Evolutionary conservation across 2,888 invertebrate species (phyloP), one percentile per base, ranked within the genome.

Genomic region (Trichogramma dendrolimi): DNA sequence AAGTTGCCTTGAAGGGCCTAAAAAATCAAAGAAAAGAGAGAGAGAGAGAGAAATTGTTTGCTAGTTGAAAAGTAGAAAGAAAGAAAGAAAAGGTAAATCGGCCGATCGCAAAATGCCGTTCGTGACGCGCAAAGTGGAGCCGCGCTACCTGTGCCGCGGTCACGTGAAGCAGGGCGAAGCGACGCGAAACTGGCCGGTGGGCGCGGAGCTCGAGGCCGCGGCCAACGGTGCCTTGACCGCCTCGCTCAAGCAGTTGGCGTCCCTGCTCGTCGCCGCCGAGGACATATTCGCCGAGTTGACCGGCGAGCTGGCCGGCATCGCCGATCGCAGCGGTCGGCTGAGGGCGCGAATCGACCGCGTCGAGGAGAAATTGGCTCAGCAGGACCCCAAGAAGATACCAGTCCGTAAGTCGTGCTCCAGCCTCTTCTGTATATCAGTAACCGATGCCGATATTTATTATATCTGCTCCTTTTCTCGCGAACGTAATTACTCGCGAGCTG

Each of bases 301-400:
- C 65, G 82, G 82, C 67, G 89, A 93, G 77, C 83, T 94, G 68
- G 86, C 88, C 74, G 83, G 83, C 67, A 86, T 94, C 71, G 86
- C 87, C 61, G 87, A 87, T 73, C 84, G 93, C 68, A 88, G 92
- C 63, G 86, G 87, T 64, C 80, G 81, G 55, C 86, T 93, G 61
- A 87, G 88, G 77, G 80, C 81, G 61, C 87, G 88, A 77, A 85
- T 94, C 71, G 83, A 83, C 71, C 82, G 81, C 71, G 85, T 94
- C 71, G 88, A 89, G 76, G 86, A 85, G 70, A 84, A 85, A 73
- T 88, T 92, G 72, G 84, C 84, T 73, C 82, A 83, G 67, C 89
- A 87, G 81, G 92, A 94, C 81, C 93, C 94, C 65, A 93, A 92
- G 84, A 89, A 88, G 81, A 91, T 94, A 78, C 87, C 92, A 88